A percentile compares a stretch with the other conserved stretches of the same genome.
These are phyloP conservation scores for Aphyosemion australe DNA, from an alignment of 2,113 vertebrate genomes.

Conservation along the genomic window DNA sequence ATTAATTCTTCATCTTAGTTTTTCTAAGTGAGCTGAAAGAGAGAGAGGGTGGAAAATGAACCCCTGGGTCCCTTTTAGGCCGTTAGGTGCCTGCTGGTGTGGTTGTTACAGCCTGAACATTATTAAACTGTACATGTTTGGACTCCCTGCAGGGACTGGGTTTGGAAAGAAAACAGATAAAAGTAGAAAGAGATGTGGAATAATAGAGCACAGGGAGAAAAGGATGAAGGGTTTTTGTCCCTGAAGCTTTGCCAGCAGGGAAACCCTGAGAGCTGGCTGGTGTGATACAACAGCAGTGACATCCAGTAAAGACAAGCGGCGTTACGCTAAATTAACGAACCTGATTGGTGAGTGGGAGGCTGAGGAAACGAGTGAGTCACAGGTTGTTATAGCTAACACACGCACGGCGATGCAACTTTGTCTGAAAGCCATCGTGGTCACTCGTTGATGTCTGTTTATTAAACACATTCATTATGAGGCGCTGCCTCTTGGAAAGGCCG, in stretches of 20 bases:
- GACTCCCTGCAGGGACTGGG: constrained; percentile 81
- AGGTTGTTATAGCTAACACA: constrained; percentile 74
- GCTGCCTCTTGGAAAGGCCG: constrained; percentile 23
- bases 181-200: constrained; percentile 55
- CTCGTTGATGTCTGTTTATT: constrained; percentile 56
- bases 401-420: neutral
- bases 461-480: constrained; percentile 66
- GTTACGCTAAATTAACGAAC: constrained; percentile 79
- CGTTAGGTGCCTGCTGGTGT: constrained; percentile 80
- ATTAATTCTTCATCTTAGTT: constrained; percentile 83
- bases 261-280: constrained; percentile 48
- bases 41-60: constrained; percentile 88
- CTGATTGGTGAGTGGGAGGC: constrained; percentile 84
- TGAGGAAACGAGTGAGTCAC: constrained; percentile 83
- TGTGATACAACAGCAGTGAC: constrained; percentile 82
- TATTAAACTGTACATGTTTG: constrained; percentile 83
- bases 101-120: constrained; percentile 71
- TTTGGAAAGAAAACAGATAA: constrained; percentile 71
- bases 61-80: constrained; percentile 89
- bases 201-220: neutral
- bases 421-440: neutral
- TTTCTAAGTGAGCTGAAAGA: constrained; percentile 82
- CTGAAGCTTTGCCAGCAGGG: constrained; percentile 65
- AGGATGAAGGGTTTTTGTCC: constrained; percentile 29
- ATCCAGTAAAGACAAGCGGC: constrained; percentile 85